These are phyloP conservation scores for Sylvietta virens DNA, from an alignment of 2,113 vertebrate species.

Conservation along the genomic window DNA sequence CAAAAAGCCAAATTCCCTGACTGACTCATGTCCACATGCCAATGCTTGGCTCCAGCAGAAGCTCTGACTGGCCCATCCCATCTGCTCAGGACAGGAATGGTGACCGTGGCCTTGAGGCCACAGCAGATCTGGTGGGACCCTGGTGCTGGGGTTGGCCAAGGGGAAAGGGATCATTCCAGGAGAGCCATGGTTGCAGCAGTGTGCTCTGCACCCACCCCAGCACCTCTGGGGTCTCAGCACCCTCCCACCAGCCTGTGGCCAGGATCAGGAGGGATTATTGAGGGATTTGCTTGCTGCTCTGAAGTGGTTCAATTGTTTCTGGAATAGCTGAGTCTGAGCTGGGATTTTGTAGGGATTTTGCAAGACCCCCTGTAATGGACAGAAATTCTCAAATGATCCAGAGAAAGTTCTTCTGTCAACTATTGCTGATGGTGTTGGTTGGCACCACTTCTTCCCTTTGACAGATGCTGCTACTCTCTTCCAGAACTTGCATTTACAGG, in stretches of 20 bases:
- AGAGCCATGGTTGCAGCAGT: background rate
- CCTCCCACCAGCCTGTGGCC: background rate
- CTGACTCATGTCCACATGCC: background rate
- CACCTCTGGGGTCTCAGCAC: background rate
- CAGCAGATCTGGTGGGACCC: background rate
- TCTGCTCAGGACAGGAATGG: background rate
- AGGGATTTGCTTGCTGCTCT: background rate
- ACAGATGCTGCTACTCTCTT: background rate
- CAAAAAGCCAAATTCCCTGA: background rate
- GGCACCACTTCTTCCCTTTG: background rate
- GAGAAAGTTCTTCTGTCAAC: background rate
- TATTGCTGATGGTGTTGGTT: background rate
- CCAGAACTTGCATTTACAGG: conserved; percentile 21
- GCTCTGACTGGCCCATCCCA: background rate
- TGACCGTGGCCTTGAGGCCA: background rate
- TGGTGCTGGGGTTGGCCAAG: background rate
- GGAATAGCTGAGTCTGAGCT: background rate
- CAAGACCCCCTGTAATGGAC: background rate
- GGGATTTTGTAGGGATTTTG: conserved; percentile 3
- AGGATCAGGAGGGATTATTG: background rate
- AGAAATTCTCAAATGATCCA: background rate
- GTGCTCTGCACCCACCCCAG: background rate
- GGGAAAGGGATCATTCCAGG: background rate
- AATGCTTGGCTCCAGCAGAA: background rate
- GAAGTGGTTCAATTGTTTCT: background rate